These are phyloP conservation scores for Metellina segmentata DNA, from an alignment of 2,888 invertebrate genomes.

Conservation along the genomic window DNA sequence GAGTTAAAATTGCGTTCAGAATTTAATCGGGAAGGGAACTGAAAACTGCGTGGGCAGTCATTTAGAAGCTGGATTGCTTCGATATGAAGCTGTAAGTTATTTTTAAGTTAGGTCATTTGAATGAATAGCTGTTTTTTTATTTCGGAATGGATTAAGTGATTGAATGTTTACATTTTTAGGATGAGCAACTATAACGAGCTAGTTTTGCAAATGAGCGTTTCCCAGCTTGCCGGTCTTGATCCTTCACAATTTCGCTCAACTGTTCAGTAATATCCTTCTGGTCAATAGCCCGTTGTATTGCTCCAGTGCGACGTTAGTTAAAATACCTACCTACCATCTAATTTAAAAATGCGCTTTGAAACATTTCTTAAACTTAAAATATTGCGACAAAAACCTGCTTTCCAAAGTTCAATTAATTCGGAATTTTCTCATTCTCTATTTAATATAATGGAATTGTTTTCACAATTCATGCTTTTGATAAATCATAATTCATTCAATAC, in stretches of 20 bases:
- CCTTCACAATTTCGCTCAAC: background rate
- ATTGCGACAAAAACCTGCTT: too few relatives aligned
- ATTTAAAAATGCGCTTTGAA: background rate
- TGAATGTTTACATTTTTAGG: background rate
- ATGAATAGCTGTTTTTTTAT: background rate
- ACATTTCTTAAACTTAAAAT: too few relatives aligned
- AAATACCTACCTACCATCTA: too few relatives aligned
- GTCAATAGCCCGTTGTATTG: background rate
- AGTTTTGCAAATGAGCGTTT: background rate
- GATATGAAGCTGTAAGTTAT: conserved; percentile 15
- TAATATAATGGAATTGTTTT: too few relatives aligned
- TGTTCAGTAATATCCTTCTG: background rate
- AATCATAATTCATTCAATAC: too few relatives aligned
- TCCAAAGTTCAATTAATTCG: too few relatives aligned
- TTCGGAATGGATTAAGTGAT: background rate
- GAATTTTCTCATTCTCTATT: too few relatives aligned
- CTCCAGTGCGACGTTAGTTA: too few relatives aligned
- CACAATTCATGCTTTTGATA: too few relatives aligned
- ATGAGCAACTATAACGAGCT: background rate
- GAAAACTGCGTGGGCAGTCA: background rate
- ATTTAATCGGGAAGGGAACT: conserved; percentile 11
- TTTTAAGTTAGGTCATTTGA: background rate
- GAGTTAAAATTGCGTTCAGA: conserved; percentile 7
- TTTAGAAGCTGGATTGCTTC: background rate
- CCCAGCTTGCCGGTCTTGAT: background rate